Base-by-base conservation (phyloP, 2,797 vertebrate species). In the Lagodon rhomboides region DNA sequence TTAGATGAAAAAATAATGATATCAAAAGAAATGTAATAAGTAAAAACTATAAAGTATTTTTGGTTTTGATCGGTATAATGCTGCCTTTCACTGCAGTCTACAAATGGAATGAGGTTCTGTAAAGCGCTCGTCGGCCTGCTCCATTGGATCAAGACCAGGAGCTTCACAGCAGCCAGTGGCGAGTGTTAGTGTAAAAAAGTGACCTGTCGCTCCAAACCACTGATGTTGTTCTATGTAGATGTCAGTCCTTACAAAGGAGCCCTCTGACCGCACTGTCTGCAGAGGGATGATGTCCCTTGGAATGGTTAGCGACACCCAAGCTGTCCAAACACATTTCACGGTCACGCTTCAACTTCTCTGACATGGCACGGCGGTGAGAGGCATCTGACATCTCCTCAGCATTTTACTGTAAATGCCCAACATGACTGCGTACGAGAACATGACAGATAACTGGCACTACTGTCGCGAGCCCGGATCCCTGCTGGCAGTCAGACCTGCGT, bases 241-340 rank as follows among this genome's bases (percentile, higher is more conserved):
- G 89, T 85, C 82, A 85, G 73, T 74, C 67, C 64, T 76, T 61
- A 79, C 70, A 89, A 80, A 75, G 34, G 66, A 67, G 49, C 68
- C 50, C 73, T 72, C 38, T 84, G 89, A 88, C 87, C 69, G n/a
- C 75, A 23, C 25, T 60, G 72, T 80, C 79, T 79, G 68, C 68
- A 8, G 60, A 82, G 81, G 75, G 68, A 75, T 84, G 82, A 89
- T 90, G 87, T 90, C 85, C 90, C 65, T 73, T 85, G 89, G 89
- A 93, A 91, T 73, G 83, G 87, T 92, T 92, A 79, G 85, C 75
- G 85, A 93, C 87, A 89, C 88, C 78, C 68, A 71, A 87, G 85
- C 94, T 95, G 94, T 93, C 93, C 68, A 68, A 92, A 92, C 72
- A 68, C 80, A 92, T 95, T 92, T 91, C 79, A 85, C 53, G 30